phyloP scores from a whole-genome alignment of 2,113 vertebrate species.

The Chaetodon trifascialis region DNA sequence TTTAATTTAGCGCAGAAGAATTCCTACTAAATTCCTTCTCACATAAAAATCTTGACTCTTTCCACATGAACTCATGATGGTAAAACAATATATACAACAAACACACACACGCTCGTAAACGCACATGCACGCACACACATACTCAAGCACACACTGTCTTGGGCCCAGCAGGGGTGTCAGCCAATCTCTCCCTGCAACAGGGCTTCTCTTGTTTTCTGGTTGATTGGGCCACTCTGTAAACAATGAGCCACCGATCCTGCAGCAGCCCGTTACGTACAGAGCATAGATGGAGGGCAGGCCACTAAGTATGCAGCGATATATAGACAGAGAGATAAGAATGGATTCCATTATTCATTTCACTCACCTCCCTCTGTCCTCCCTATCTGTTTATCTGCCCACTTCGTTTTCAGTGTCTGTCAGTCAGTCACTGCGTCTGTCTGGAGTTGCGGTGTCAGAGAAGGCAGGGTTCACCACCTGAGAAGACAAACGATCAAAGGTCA shows the following conservation, averaged over 20 bases:
- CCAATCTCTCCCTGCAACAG: constrained; percentile 34
- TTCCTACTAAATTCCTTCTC: neutral
- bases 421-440: constrained; percentile 38
- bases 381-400: constrained; percentile 33
- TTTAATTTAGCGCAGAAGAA: neutral
- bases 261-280: constrained; percentile 10
- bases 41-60: neutral
- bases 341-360: constrained; percentile 34
- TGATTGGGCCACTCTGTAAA: constrained; percentile 51
- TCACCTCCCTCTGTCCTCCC: constrained; percentile 70
- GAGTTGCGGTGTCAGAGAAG: constrained; percentile 48
- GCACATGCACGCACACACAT: neutral
- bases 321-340: neutral
- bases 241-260: constrained; percentile 27
- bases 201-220: constrained; percentile 50
- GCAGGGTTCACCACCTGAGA: constrained; percentile 67
- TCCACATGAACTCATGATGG: neutral
- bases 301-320: neutral
- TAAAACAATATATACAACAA: neutral
- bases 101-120: too few relatives aligned
- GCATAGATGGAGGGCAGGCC: neutral
- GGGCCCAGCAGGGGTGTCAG: constrained; percentile 48
- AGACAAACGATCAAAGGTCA: constrained; percentile 55
- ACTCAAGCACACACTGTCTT: neutral
- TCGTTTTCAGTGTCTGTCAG: constrained; percentile 26